Conservation (phyloP, 1,140 invertebrate species). For the Drosophila bifasciata region DNA sequence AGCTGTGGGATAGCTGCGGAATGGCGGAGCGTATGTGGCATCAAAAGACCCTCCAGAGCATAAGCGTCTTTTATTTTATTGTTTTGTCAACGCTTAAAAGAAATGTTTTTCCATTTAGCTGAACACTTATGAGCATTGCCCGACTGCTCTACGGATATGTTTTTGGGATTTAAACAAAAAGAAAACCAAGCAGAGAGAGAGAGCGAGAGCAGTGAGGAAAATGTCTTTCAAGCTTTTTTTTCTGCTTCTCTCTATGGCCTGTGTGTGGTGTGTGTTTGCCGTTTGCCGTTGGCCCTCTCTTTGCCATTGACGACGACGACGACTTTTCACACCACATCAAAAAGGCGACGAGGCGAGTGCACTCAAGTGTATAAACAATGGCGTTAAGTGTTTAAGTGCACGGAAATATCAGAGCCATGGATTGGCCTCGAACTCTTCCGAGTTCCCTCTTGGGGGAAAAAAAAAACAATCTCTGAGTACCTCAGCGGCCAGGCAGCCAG, state of each 20-base stretch:
- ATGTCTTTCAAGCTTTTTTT: constrained; percentile 54
- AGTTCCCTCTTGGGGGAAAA: background rate
- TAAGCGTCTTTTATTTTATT: constrained; percentile 78
- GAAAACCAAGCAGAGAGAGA: no score
- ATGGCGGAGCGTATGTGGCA: constrained; percentile 17
- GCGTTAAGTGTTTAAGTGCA: constrained; percentile 82
- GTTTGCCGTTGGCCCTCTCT: constrained; percentile 38
- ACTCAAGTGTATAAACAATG: constrained; percentile 82
- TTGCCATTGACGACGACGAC: constrained; percentile 49
- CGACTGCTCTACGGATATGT: constrained; percentile 60
- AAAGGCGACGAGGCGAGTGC: constrained; percentile 72
- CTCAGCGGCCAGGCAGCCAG: no score
- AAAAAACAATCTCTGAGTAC: no score
- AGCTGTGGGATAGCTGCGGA: constrained; percentile 21
- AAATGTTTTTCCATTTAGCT: constrained; percentile 81
- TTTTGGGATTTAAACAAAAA: constrained; percentile 54
- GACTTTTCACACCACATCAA: constrained; percentile 81
- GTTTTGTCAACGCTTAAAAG: constrained; percentile 81
- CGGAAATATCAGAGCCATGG: constrained; percentile 74
- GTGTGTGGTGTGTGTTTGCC: constrained; percentile 21
- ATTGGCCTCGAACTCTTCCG: constrained; percentile 49
- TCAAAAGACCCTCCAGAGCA: constrained; percentile 60
- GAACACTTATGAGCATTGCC: constrained; percentile 78
- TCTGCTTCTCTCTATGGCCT: no score
- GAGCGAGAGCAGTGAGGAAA: constrained; percentile 35